These are phyloP conservation scores for Orchesella flavescens DNA, from an alignment of 2,888 invertebrate genomes.

Conservation along the genomic window DNA sequence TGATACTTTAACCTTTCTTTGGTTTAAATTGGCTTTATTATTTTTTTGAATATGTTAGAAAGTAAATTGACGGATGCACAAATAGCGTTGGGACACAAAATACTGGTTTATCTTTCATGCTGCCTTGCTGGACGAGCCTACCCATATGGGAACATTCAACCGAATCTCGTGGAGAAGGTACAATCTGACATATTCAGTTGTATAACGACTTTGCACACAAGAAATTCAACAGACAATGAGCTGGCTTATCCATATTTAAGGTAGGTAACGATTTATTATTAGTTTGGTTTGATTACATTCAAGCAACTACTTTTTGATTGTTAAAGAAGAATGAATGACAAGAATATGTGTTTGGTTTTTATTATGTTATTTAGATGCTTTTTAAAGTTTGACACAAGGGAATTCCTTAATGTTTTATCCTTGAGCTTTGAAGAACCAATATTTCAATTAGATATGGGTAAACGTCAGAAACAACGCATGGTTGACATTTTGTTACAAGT, in stretches of 20 bases:
- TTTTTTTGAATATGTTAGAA: constrained; percentile 58
- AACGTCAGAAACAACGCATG: constrained; percentile 83
- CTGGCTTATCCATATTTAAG: constrained; percentile 81
- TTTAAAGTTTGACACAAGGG: constrained; percentile 87
- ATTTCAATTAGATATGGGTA: constrained; percentile 83
- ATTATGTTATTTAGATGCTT: constrained; percentile 77
- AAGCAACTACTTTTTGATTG: neutral
- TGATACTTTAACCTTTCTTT: no score
- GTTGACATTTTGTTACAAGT: constrained; percentile 86
- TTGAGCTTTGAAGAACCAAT: constrained; percentile 88
- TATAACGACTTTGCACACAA: constrained; percentile 82
- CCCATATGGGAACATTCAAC: constrained; percentile 83
- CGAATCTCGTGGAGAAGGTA: constrained; percentile 79
- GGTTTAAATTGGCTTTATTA: neutral
- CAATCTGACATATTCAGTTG: constrained; percentile 84
- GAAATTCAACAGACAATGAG: constrained; percentile 78
- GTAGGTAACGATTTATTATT: constrained; percentile 69
- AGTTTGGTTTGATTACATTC: neutral
- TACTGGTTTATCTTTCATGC: constrained; percentile 89
- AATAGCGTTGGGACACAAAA: constrained; percentile 84
- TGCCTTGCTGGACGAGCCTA: constrained; percentile 90
- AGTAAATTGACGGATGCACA: constrained; percentile 73
- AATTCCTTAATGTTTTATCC: constrained; percentile 88
- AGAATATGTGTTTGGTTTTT: constrained; percentile 2
- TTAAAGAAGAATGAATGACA: neutral